These are phyloP conservation scores for Ictalurus punctatus DNA, from an alignment of 2,113 vertebrate genomes.

Conservation along the genomic window DNA sequence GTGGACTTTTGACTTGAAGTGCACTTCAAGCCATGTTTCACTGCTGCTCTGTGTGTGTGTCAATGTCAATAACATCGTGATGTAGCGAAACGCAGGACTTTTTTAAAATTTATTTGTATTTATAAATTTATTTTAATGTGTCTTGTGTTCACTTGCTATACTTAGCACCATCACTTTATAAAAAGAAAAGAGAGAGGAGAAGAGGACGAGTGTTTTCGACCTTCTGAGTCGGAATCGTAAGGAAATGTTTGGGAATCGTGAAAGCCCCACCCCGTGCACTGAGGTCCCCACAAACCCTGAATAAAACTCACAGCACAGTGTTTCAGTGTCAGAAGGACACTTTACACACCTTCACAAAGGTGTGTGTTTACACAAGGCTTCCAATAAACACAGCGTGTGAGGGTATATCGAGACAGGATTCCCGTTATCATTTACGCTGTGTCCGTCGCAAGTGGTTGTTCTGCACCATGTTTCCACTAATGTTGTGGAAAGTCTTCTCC, in stretches of 20 bases:
- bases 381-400: not conserved
- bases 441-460: too few species aligned
- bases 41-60: not conserved
- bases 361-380: not conserved
- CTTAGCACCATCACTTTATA: not conserved
- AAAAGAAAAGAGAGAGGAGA: not conserved
- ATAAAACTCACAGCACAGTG: not conserved
- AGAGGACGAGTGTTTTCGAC: not conserved
- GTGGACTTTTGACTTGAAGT: constrained; percentile 35
- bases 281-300: constrained; percentile 1
- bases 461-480: not conserved
- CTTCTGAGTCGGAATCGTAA: not conserved
- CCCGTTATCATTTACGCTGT: not conserved
- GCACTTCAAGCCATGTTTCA: constrained; percentile 10
- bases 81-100: not conserved
- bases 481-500: not conserved
- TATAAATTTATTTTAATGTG: not conserved
- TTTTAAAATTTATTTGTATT: too few species aligned
- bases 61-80: not conserved
- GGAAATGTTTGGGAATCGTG: not conserved
- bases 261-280: constrained; percentile 1
- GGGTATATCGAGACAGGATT: not conserved
- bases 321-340: not conserved
- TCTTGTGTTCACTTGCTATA: not conserved
- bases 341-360: not conserved